A percentile compares a stretch with the other conserved stretches of the same genome.
These are phyloP conservation scores for Mesorhabditis spiculigera DNA, from an alignment of 2,888 invertebrate genomes.

Conservation along the genomic window DNA sequence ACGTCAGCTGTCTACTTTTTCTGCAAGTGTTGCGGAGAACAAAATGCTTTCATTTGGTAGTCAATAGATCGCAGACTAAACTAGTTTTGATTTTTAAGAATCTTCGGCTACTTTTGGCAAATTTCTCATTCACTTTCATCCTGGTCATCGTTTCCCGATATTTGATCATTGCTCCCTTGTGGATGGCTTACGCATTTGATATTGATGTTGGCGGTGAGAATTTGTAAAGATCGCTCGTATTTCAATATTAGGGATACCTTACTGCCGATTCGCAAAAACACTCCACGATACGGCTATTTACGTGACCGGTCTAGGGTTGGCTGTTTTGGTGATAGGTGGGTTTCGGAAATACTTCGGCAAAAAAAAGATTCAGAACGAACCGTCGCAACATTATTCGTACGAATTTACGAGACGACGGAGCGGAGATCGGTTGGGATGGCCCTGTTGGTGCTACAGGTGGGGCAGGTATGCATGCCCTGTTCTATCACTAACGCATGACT, in stretches of 20 bases:
- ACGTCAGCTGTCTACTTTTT: background rate
- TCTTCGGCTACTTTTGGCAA: background rate
- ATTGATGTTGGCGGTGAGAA: background rate
- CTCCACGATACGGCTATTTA: constrained; percentile 1
- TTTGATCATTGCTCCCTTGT: constrained; percentile 1
- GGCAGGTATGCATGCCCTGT: too few relatives aligned
- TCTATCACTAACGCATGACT: too few relatives aligned
- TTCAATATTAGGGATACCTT: background rate
- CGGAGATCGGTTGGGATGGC: background rate
- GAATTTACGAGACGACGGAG: constrained; percentile 3
- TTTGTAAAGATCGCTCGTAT: background rate
- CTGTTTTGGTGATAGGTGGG: constrained; percentile 2
- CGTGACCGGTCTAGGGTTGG: background rate
- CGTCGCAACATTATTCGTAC: background rate
- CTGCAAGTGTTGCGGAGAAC: background rate
- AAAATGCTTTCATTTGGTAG: constrained; percentile 1
- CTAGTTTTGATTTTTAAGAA: background rate
- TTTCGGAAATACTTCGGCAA: background rate
- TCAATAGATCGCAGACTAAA: background rate
- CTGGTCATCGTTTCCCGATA: background rate
- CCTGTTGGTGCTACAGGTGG: background rate
- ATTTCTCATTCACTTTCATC: background rate
- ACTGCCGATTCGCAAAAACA: background rate
- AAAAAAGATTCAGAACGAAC: background rate
- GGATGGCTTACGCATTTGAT: background rate